These are phyloP conservation scores for Eupithecia pulchellata DNA, from an alignment of 2,888 invertebrate genomes.

Conservation along the genomic window DNA sequence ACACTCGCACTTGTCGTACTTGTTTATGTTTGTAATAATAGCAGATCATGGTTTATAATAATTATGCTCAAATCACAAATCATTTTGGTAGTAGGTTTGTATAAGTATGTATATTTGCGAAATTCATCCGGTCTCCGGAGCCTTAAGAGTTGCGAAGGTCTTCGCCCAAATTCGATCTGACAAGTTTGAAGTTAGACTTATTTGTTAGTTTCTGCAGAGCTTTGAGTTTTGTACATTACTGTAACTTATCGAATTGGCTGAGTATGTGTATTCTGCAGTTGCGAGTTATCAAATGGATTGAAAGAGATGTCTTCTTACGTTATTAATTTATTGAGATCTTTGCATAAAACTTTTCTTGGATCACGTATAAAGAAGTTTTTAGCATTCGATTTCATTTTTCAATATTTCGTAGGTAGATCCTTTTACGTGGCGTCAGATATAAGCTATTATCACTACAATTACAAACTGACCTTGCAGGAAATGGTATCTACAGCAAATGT, in stretches of 20 bases:
- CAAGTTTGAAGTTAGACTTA: slow-evolving; percentile 2
- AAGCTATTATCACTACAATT: too few relatives aligned
- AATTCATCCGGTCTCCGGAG: too few relatives aligned
- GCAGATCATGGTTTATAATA: too few relatives aligned
- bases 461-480: too few relatives aligned
- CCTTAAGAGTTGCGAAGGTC: slow-evolving; percentile 5
- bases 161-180: not conserved
- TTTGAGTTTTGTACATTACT: not conserved
- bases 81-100: too few relatives aligned
- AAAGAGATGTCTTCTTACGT: not conserved
- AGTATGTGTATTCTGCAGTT: not conserved
- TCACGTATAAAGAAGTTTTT: not conserved
- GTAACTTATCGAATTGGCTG: not conserved
- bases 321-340: not conserved
- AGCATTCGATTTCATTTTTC: not conserved
- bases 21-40: too few relatives aligned
- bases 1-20: too few relatives aligned
- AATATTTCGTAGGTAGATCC: not conserved
- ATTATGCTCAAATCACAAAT: too few relatives aligned
- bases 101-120: too few relatives aligned
- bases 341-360: slow-evolving; percentile 1
- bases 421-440: too few relatives aligned
- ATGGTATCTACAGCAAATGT: too few relatives aligned
- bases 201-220: not conserved
- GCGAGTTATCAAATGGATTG: not conserved